Evolutionary conservation across 2,797 vertebrate genomes (phyloP).

Genomic region (Spinus pinus): DNA sequence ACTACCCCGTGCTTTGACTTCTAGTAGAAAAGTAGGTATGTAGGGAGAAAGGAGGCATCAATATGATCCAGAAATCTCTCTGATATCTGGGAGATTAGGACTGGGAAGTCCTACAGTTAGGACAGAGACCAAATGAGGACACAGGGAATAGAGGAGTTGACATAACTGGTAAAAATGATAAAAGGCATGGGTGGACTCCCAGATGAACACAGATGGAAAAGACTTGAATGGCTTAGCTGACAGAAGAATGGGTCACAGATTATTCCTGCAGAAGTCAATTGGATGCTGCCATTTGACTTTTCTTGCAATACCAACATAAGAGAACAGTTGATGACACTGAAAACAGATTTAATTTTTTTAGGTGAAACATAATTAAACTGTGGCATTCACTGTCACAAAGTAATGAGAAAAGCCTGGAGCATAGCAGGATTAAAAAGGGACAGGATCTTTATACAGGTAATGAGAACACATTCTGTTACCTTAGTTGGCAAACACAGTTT

Average conservation of each 20-base stretch:
- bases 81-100: neutral
- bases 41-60: neutral
- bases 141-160: neutral
- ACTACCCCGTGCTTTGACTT: neutral
- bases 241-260: neutral
- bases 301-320: neutral
- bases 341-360: conserved; percentile 6
- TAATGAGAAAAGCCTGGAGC: conserved; percentile 29
- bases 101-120: neutral
- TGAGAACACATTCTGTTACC: neutral
- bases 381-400: conserved; percentile 32
- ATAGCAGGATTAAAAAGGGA: conserved; percentile 23
- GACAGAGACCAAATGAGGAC: neutral
- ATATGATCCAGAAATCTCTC: neutral
- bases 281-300: conserved; percentile 25
- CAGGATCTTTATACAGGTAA: neutral
- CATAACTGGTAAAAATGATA: neutral
- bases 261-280: neutral
- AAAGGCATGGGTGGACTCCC: neutral
- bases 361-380: conserved; percentile 39
- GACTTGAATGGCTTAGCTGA: neutral
- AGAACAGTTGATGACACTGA: neutral
- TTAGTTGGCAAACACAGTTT: neutral
- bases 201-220: neutral
- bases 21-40: neutral